Conservation (phyloP, 2,888 invertebrate genomes). For the Troglohyphantes excavatus region DNA sequence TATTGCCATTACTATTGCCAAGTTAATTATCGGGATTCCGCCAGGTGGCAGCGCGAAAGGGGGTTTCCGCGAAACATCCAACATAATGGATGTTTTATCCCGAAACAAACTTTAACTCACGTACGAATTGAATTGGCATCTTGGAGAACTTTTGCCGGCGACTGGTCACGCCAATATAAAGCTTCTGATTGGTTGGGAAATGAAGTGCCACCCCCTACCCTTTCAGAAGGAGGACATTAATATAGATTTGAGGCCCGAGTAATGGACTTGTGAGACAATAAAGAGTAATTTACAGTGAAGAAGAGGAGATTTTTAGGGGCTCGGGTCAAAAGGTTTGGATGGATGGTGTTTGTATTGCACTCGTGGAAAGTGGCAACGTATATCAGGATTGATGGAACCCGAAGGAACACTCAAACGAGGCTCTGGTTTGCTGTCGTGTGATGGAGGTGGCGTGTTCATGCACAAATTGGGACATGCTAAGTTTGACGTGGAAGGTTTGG, state of each 20-base stretch:
- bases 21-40: conserved; percentile 67
- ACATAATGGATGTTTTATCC: conserved; percentile 25
- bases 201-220: conserved; percentile 57
- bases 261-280: conserved; percentile 60
- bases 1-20: conserved; percentile 56
- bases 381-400: conserved; percentile 43
- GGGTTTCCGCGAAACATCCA: conserved; percentile 40
- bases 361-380: conserved; percentile 3
- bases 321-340: conserved; percentile 63
- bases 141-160: conserved; percentile 20
- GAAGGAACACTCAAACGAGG: conserved; percentile 14
- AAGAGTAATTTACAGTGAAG: conserved; percentile 58
- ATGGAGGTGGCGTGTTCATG: too few species aligned
- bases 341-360: not conserved
- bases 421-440: not conserved
- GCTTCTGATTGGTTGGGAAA: conserved; percentile 66
- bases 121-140: conserved; percentile 55
- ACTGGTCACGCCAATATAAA: conserved; percentile 68
- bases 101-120: not conserved
- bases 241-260: conserved; percentile 44
- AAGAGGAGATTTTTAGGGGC: conserved; percentile 52
- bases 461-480: too few species aligned
- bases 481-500: too few species aligned
- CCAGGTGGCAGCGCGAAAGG: conserved; percentile 50
- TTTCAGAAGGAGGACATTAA: conserved; percentile 46